These are phyloP conservation scores for Myioborus miniatus DNA, from an alignment of 2,797 vertebrate genomes.

Conservation along the genomic window DNA sequence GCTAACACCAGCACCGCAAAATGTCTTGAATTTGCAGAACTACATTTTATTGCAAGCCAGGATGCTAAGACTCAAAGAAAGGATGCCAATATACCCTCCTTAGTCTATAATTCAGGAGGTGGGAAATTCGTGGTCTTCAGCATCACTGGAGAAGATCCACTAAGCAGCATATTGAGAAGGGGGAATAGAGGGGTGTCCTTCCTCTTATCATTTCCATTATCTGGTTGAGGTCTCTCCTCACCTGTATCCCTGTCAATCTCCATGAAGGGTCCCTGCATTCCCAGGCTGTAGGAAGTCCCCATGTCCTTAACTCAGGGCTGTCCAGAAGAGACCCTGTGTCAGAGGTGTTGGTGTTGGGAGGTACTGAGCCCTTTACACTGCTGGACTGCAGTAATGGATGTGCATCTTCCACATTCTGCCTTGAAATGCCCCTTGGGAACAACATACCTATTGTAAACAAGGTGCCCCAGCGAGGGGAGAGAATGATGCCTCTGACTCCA, in stretches of 20 bases:
- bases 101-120: fast-evolving
- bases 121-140: neutral
- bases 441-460: too few relatives aligned
- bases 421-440: neutral
- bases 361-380: neutral
- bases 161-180: fast-evolving
- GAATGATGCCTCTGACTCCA: too few relatives aligned
- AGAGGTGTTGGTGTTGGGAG: neutral
- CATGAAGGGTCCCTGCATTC: neutral
- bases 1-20: neutral
- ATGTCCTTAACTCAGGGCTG: neutral
- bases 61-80: neutral
- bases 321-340: neutral
- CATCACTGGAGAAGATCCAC: neutral
- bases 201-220: neutral
- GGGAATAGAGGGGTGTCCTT: neutral
- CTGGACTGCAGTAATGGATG: neutral
- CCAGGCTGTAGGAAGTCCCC: fast-evolving
- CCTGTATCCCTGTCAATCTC: neutral
- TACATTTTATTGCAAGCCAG: neutral
- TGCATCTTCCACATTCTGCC: neutral
- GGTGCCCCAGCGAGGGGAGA: too few relatives aligned
- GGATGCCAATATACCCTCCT: neutral
- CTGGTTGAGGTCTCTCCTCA: neutral
- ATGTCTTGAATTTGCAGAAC: neutral